Percentiles rank a stretch among this genome's conserved stretches.
These are phyloP conservation scores for Epizoanthus rinbou DNA, from an alignment of 92 coral and sea anemone species.

Conservation along the genomic window DNA sequence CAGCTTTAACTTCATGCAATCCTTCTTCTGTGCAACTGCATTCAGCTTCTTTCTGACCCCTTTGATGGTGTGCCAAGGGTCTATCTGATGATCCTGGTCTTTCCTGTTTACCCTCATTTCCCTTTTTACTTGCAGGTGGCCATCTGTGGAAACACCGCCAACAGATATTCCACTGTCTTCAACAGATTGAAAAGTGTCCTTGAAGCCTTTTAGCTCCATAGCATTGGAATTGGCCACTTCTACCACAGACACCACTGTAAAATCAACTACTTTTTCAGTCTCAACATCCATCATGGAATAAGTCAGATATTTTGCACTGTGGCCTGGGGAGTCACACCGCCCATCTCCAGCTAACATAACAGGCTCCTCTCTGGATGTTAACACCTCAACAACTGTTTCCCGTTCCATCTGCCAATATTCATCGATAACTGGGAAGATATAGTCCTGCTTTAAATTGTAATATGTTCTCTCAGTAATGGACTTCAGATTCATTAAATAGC, in stretches of 20 bases:
- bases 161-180: slow-evolving; percentile 14
- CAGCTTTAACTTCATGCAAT: background rate
- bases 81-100: slow-evolving; percentile 28
- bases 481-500: slow-evolving; percentile 27
- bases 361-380: slow-evolving; percentile 37
- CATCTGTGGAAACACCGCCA: background rate
- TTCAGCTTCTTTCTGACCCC: slow-evolving; percentile 39
- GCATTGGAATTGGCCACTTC: slow-evolving; percentile 43
- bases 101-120: no score
- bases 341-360: slow-evolving; percentile 41
- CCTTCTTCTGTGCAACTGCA: slow-evolving; percentile 26
- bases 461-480: slow-evolving; percentile 27
- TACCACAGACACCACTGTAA: slow-evolving; percentile 37
- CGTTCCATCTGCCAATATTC: slow-evolving; percentile 36
- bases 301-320: slow-evolving; percentile 43
- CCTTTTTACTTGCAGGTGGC: no score
- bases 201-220: slow-evolving; percentile 52
- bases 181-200: background rate
- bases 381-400: background rate
- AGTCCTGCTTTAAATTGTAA: slow-evolving; percentile 24
- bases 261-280: slow-evolving; percentile 40
- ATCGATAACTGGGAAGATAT: slow-evolving; percentile 45
- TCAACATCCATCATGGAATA: slow-evolving; percentile 44
- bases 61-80: slow-evolving; percentile 46
- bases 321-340: slow-evolving; percentile 28